Base-by-base conservation (phyloP, 2,888 invertebrate genomes). In the Eristalinus sepulchralis region DNA sequence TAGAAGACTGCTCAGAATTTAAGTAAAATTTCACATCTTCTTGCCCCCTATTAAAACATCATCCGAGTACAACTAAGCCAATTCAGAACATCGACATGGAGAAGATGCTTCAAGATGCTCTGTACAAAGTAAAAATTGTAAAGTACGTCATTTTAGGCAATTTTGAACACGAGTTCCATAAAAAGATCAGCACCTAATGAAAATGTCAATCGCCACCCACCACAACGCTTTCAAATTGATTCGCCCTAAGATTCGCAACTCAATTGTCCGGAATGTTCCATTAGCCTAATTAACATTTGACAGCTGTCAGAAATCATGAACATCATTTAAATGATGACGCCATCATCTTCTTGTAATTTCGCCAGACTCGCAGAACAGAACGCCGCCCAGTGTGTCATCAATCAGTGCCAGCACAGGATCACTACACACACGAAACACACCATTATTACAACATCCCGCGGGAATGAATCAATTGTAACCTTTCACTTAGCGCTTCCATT, bases 401-500 rank as follows among this genome's bases (percentile, higher is more conserved):
- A 47, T 47, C 47, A 47, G 47, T 17, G 2, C 39, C n/a, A n/a
- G n/a, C 13, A n/a, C 39, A 47, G 17, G 47, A 47, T n/a, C 47
- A 47, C 8, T n/a, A 17, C 47, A 47, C 8, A 17, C 47, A 47
- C 17, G 6, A n/a, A 17, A 6, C 13, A 17, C 39, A 8, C 47
- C 17, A 39, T 39, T 17, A n/a, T 47, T 47, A 17, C 47, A 47
- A 47, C 17, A 47, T 47, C 17, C 47, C 39, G 1, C 17, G n/a
- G 47, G 17, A 47, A 47, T 47, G 47, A 47, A 47, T 47, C 47
- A 66, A 66, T n/a, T 27, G 53, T 53, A 55, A 67, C 31, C 55
- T 31, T 31, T 39, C 64, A 22, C 66, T 66, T 66, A 66, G 27
- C 27, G 27, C 47, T 9, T 47, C 36, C 36, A 64, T 64, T 47